Evolutionary conservation across 2,113 vertebrate species (phyloP).

Genomic region (Sitta europaea): DNA sequence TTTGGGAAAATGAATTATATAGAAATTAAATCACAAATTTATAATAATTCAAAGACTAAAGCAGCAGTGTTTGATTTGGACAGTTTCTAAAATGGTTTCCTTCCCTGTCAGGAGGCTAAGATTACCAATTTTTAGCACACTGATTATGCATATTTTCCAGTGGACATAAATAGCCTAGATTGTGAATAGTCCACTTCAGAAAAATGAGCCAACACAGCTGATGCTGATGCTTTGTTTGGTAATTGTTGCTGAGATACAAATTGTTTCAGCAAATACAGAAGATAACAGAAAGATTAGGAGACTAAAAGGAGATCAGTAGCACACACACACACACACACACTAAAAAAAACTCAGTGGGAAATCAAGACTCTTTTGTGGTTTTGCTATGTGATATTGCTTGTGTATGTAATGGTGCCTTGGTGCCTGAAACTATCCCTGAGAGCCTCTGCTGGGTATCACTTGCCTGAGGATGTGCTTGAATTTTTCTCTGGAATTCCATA

Average conservation of each 20-base stretch:
- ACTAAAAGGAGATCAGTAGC: neutral
- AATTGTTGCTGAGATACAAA: conserved; percentile 53
- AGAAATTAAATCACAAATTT: neutral
- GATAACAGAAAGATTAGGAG: conserved; percentile 29
- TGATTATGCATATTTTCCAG: conserved; percentile 46
- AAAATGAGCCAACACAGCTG: conserved; percentile 52
- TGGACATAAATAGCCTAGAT: conserved; percentile 16
- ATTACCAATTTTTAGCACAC: neutral
- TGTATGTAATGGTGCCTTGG: neutral
- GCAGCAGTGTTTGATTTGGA: neutral
- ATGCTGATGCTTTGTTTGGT: conserved; percentile 45
- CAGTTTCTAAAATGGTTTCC: neutral
- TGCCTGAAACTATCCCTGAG: neutral
- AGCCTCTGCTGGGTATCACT: neutral
- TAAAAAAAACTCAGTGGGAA: neutral
- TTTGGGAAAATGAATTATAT: neutral
- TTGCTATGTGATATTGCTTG: neutral
- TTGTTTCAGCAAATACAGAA: conserved; percentile 38
- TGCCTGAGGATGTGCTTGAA: neutral
- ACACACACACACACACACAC: too few species aligned
- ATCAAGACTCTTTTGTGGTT: neutral
- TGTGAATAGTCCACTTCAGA: conserved; percentile 4
- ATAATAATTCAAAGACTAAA: neutral
- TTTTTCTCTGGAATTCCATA: neutral
- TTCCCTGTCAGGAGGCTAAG: neutral